A percentile compares a stretch with the other conserved stretches of the same genome.
Conservation (phyloP, 2,797 vertebrate species). For the Anabacerthia variegaticeps region DNA sequence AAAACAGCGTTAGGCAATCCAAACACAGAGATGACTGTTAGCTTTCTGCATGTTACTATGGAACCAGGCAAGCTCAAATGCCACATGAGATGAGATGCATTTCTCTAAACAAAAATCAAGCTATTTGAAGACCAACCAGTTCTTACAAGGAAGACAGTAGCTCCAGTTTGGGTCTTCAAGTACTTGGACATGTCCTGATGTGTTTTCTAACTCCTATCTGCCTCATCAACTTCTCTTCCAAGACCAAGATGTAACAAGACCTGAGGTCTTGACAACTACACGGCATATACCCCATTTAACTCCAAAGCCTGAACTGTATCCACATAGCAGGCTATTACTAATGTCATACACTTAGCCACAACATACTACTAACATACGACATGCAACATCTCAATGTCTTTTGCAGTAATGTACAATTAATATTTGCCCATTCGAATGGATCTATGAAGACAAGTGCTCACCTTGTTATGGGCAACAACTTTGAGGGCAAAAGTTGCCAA, state of each 20-base stretch:
- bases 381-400: not conserved
- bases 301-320: not conserved
- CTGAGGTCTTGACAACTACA: not conserved
- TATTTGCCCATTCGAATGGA: not conserved
- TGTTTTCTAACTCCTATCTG: not conserved
- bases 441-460: slow-evolving; percentile 52
- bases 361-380: not conserved
- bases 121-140: not conserved
- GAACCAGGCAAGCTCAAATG: not conserved
- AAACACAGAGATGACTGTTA: not conserved
- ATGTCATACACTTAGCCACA: not conserved
- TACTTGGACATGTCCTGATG: not conserved
- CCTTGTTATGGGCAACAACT: slow-evolving; percentile 96
- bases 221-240: not conserved
- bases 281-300: fast-evolving
- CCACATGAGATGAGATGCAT: not conserved
- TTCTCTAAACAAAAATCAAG: not conserved
- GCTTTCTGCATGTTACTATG: not conserved
- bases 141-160: not conserved
- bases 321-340: fast-evolving
- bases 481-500: slow-evolving; percentile 96
- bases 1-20: not conserved
- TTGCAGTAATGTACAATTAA: not conserved
- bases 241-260: not conserved
- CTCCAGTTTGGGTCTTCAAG: not conserved